A percentile compares a stretch with the other conserved stretches of the same genome.
These are phyloP conservation scores for Zaprionus tsacasi DNA, from an alignment of 1,140 invertebrate genomes.

Conservation along the genomic window DNA sequence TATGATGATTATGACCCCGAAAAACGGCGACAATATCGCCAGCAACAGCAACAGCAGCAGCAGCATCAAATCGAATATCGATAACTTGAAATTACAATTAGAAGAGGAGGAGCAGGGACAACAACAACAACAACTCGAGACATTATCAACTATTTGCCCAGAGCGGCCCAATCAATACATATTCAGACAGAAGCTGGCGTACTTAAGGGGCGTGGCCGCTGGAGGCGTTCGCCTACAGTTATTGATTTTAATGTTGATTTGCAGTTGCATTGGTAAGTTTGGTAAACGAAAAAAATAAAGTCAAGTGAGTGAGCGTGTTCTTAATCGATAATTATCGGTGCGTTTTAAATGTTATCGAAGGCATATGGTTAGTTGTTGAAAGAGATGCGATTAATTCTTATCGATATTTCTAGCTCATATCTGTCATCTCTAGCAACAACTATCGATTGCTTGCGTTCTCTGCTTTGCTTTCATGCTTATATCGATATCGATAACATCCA, in stretches of 20 bases:
- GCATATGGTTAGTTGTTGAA: neutral
- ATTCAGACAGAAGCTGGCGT: conserved; percentile 60
- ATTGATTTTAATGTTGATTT: conserved; percentile 58
- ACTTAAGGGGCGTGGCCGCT: conserved; percentile 27
- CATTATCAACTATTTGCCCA: conserved; percentile 17
- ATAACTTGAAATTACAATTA: neutral
- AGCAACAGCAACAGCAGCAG: neutral
- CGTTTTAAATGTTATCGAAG: neutral
- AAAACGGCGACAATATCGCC: conserved; percentile 57
- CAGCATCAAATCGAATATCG: neutral
- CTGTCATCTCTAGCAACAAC: conserved; percentile 27
- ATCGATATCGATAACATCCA: conserved; percentile 10
- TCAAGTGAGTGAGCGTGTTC: conserved; percentile 14
- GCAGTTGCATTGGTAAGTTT: conserved; percentile 80
- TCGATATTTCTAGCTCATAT: neutral
- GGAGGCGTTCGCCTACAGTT: conserved; percentile 32
- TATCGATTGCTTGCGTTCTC: neutral
- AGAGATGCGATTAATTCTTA: neutral
- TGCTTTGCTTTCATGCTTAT: conserved; percentile 17
- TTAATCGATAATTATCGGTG: neutral
- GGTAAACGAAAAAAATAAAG: neutral
- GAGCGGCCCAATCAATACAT: conserved; percentile 35
- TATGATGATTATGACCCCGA: conserved; percentile 57
- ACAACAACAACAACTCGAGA: conserved; percentile 21
- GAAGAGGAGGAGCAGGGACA: neutral